Base-by-base conservation (phyloP, 2,797 vertebrate genomes). In the Miichthys miiuy region DNA sequence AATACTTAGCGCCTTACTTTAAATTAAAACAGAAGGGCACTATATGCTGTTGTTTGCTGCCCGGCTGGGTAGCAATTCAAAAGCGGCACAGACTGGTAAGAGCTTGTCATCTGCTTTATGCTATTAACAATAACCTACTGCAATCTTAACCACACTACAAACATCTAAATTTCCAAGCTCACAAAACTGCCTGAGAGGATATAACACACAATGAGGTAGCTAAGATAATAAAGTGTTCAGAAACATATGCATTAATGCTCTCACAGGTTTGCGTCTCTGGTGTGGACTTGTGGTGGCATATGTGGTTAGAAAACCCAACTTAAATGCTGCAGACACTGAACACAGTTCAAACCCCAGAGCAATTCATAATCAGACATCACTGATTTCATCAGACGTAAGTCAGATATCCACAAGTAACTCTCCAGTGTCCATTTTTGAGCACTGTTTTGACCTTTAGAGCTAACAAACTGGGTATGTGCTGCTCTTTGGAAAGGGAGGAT, bases 31-130 rank as follows among this genome's bases (percentile, higher is more conserved):
- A 50, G 34, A 51, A 20, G n/a, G 3, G 0, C 10, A 17, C 21
- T 17, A 51, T 17, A 51, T 9, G 34, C 34, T 9, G 8, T 34
- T 34, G 10, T 68, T 50, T 30, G 42, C 58, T 18, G 20, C 30
- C 30, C 30, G 30, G 30, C 30, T 34, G 30, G 30, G 30, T 34
- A 34, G 30, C 30, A 34, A 7, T 62, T 71, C 10, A 68, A 72
- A 62, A 34, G 34, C 30, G 14, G 6, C 18, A 70, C 3, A 65
- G 54, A 54, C 47, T 56, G 55, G 17, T n/a, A 30, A 60, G 41
- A 72, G 66, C 47, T 25, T 58, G 18, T 75, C 47, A 67, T 65
- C 55, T 25, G 44, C 68, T 84, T 51, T 56, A 67, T 55, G 48
- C 54, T 41, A 68, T 12, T 14, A 58, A 75, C 12, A 80, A 69